A percentile compares a stretch with the other conserved stretches of the same genome.
Evolutionary conservation across 2,797 vertebrate genomes (phyloP).

Genomic region (Platyrinchus mystaceus): DNA sequence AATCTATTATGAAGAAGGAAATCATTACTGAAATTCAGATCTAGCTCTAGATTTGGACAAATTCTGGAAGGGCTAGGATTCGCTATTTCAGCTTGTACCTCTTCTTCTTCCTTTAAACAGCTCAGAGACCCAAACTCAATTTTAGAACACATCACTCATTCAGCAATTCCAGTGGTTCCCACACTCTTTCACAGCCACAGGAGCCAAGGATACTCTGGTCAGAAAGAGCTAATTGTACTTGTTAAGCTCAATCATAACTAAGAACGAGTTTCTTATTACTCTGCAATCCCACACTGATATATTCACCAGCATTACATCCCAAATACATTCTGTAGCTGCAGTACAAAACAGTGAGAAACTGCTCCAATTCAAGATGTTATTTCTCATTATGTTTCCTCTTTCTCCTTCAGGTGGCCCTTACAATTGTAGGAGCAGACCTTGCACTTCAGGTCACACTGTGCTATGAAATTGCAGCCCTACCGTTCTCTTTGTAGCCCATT

Average conservation of each 20-base stretch:
- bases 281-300: neutral
- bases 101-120: neutral
- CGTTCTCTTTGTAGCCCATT: slow-evolving; percentile 99
- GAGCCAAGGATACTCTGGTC: neutral
- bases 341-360: neutral
- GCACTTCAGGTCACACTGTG: neutral
- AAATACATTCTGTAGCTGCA: neutral
- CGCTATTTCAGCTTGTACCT: neutral
- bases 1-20: neutral
- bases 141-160: neutral
- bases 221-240: neutral
- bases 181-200: neutral
- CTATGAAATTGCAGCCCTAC: slow-evolving; percentile 76
- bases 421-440: neutral
- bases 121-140: neutral
- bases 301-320: neutral
- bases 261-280: neutral
- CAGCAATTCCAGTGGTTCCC: neutral
- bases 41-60: neutral
- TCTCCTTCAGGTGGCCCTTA: neutral
- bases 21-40: neutral
- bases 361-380: neutral
- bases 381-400: neutral
- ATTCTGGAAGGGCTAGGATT: neutral
- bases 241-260: neutral